A percentile compares a stretch with the other conserved stretches of the same genome.
Evolutionary conservation across 2,888 invertebrate genomes (phyloP).

Genomic region (Chaetoderma sp.): DNA sequence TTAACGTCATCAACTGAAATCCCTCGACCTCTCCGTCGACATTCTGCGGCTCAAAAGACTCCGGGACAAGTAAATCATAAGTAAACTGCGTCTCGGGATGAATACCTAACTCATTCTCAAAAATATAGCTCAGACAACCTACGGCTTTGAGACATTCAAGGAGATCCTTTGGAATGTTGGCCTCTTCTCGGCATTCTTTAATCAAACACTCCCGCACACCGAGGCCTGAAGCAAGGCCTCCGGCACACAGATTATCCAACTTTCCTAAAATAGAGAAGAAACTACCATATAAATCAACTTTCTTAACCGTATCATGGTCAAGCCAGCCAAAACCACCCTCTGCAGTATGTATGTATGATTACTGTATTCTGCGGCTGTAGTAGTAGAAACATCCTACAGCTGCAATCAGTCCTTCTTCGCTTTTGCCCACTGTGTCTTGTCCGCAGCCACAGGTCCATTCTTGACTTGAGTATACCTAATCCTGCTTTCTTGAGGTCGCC

Average conservation of each 20-base stretch:
- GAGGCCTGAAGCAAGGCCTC: slow-evolving; percentile 89
- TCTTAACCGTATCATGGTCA: too few species aligned
- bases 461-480: too few species aligned
- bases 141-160: slow-evolving; percentile 81
- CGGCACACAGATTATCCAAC: slow-evolving; percentile 78
- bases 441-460: too few species aligned
- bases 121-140: slow-evolving; percentile 88
- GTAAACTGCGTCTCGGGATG: slow-evolving; percentile 96
- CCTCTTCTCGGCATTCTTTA: slow-evolving; percentile 95
- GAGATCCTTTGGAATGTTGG: slow-evolving; percentile 85
- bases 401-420: too few species aligned
- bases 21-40: slow-evolving; percentile 94
- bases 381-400: too few species aligned
- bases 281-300: too few species aligned
- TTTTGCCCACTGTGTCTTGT: too few species aligned
- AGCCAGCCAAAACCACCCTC: too few species aligned
- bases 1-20: slow-evolving; percentile 86
- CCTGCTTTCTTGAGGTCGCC: too few species aligned
- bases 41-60: slow-evolving; percentile 91
- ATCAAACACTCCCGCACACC: slow-evolving; percentile 89
- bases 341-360: too few species aligned
- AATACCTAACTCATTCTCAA: slow-evolving; percentile 91
- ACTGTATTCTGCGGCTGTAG: too few species aligned
- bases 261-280: too few species aligned
- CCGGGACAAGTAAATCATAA: slow-evolving; percentile 90